Evolutionary conservation across 37 sponge, comb jelly and placozoan species (phyloP), one percentile per base, ranked within the genome.

Genomic region (Geodia barretti): DNA sequence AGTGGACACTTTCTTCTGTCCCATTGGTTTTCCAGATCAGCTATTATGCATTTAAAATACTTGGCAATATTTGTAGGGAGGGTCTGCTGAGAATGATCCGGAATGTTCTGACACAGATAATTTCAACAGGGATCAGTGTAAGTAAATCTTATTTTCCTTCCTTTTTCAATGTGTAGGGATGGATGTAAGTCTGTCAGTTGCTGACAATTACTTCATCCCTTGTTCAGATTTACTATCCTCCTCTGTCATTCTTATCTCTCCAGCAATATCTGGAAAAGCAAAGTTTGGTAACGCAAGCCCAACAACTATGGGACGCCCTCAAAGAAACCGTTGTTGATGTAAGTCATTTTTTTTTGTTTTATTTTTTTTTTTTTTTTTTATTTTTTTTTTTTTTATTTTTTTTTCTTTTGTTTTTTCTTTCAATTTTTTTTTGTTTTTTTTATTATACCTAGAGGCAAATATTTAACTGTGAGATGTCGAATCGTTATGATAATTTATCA

Each of bases 71-170:
- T n/a, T n/a, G n/a, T n/a, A n/a, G n/a, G n/a, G n/a, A n/a, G n/a
- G n/a, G n/a, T n/a, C n/a, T n/a, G n/a, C n/a, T 96, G 38, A 68
- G 90, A 1, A 96, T 96, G 97, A 70, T 96, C 23, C 19, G 39
- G 19, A n/a, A 73, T 36, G 87, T 80, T 63, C 35, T 96, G 39
- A 86, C 80, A n/a, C n/a, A n/a, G n/a, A n/a, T n/a, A n/a, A n/a
- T n/a, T n/a, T n/a, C n/a, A n/a, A n/a, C n/a, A n/a, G 97, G 93
- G 0, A 73, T 96, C 21, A 64, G 29, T 14, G 83, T 87, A 31
- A 84, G 72, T 28, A 32, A 40, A 28, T 39, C 17, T 5, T 68
- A n/a, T n/a, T n/a, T n/a, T n/a, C n/a, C n/a, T n/a, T n/a, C n/a
- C n/a, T n/a, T n/a, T n/a, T n/a, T 33, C 21, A 20, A 19, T 33